phyloP scores from a whole-genome alignment of 1,140 invertebrate species.

The Tribolium madens region DNA sequence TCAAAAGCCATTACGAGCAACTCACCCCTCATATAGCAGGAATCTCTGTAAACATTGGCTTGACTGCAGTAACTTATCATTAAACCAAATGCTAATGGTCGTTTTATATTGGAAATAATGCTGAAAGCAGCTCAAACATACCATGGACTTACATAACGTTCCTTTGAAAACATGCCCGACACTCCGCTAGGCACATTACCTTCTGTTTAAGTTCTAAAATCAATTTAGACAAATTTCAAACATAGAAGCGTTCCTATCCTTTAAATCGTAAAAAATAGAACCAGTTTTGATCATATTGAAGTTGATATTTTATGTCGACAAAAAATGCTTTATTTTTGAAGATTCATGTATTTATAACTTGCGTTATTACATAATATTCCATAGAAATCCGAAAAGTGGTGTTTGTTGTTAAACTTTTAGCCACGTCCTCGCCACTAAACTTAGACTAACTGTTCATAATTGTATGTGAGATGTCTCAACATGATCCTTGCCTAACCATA shows the following conservation, averaged over 20 bases:
- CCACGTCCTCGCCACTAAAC: conserved; percentile 35
- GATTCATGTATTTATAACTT: neutral
- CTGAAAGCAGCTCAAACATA: conserved; percentile 33
- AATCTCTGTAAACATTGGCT: conserved; percentile 2
- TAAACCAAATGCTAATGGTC: conserved; percentile 31
- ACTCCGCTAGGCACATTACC: conserved; percentile 11
- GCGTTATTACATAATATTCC: conserved; percentile 26
- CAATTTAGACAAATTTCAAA: conserved; percentile 24
- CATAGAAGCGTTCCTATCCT: neutral
- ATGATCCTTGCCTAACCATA: conserved; percentile 8
- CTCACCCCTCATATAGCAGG: neutral
- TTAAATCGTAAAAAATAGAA: neutral
- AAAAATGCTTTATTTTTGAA: neutral
- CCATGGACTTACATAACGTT: conserved; percentile 12
- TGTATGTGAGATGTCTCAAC: neutral
- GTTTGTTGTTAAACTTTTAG: conserved; percentile 26
- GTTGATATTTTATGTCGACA: neutral
- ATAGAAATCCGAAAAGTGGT: neutral
- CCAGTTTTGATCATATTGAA: too few species aligned
- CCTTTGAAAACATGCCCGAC: conserved; percentile 4
- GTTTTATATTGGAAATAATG: conserved; percentile 33
- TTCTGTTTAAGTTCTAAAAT: neutral
- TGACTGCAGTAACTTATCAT: conserved; percentile 26
- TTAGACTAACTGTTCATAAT: conserved; percentile 40
- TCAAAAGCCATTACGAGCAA: neutral